Evolutionary conservation across 1,140 invertebrate species (phyloP).

Genomic region (Subanguina moxae): DNA sequence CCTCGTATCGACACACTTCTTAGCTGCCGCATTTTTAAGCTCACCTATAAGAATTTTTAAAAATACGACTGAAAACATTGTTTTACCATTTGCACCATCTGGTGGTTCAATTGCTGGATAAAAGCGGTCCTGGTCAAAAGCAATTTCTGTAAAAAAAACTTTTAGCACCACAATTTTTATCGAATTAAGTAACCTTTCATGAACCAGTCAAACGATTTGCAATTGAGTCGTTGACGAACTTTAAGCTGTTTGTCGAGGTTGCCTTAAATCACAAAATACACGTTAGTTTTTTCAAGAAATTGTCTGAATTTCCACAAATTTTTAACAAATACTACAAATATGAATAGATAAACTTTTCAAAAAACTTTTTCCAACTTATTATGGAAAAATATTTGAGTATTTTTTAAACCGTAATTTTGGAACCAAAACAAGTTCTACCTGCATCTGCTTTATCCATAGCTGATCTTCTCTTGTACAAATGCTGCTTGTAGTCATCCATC

Average conservation of each 20-base stretch:
- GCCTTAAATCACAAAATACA: conserved; percentile 63
- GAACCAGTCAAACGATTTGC: conserved; percentile 91
- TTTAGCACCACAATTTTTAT: not conserved
- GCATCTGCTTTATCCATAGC: conserved; percentile 44
- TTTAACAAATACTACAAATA: too few species aligned
- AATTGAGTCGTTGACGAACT: conserved; percentile 73
- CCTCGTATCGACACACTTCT: conserved; percentile 75
- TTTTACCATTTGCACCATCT: conserved; percentile 71
- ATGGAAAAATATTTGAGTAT: too few species aligned
- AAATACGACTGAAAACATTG: conserved; percentile 14
- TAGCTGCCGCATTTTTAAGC: conserved; percentile 69
- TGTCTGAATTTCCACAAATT: too few species aligned
- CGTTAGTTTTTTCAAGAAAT: too few species aligned
- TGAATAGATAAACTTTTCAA: too few species aligned
- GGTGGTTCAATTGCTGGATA: conserved; percentile 88
- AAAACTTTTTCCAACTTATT: too few species aligned
- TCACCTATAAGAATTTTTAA: conserved; percentile 55
- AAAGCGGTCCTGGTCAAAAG: conserved; percentile 76
- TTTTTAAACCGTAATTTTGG: too few species aligned
- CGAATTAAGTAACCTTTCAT: conserved; percentile 67
- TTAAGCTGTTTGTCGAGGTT: conserved; percentile 76
- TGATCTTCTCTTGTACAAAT: conserved; percentile 70
- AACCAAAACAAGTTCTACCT: too few species aligned
- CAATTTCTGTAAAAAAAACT: conserved; percentile 65
- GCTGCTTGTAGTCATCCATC: conserved; percentile 82